Percentiles rank a stretch among this genome's conserved stretches.
phyloP scores from a whole-genome alignment of 2,113 vertebrate genomes.

The Phyllostomus hastatus region DNA sequence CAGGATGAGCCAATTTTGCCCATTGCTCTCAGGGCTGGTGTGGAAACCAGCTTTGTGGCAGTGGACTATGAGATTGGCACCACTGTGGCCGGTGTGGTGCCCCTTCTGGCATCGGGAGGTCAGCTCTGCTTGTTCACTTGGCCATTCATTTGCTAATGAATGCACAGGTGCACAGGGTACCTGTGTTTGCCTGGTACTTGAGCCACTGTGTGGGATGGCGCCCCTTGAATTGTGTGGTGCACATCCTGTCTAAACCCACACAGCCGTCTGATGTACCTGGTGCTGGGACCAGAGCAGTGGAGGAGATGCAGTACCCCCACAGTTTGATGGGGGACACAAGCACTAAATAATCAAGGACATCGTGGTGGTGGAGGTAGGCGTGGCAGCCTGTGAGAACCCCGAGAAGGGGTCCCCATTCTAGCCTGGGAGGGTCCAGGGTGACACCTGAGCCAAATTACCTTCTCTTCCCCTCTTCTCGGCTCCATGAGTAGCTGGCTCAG shows the following conservation, averaged over 20 bases:
- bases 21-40: not conserved
- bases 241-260: not conserved
- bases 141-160: not conserved
- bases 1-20: not conserved
- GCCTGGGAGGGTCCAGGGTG: not conserved
- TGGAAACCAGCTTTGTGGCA: not conserved
- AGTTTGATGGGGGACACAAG: not conserved
- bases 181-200: not conserved
- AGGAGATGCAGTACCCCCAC: not conserved
- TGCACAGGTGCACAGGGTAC: not conserved
- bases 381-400: not conserved
- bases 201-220: not conserved
- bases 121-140: not conserved
- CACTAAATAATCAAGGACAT: not conserved
- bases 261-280: not conserved
- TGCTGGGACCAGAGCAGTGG: not conserved
- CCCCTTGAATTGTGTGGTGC: not conserved
- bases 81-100: accelerated
- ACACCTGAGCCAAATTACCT: not conserved
- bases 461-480: not conserved
- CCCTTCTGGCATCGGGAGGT: not conserved
- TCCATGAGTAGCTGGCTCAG: not conserved
- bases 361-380: not conserved
- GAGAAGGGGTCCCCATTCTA: not conserved
- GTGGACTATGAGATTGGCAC: accelerated